phyloP scores from a whole-genome alignment of 2,888 invertebrate species.

The Hypomecis punctinalis region DNA sequence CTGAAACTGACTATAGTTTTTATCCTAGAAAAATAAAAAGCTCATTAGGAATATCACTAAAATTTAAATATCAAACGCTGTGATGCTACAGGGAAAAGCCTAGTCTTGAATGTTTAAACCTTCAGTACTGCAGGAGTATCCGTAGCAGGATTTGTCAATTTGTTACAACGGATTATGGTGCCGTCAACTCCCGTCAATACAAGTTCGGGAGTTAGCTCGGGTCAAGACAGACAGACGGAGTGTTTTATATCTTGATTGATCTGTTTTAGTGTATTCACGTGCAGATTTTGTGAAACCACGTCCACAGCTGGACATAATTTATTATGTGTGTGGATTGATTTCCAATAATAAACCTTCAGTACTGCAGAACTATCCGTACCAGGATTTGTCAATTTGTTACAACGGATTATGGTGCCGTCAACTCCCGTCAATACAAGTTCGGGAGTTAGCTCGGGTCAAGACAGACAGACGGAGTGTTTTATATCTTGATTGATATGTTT shows the following conservation, averaged over 20 bases:
- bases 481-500: slow-evolving; percentile 13
- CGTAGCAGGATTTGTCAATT: slow-evolving; percentile 52
- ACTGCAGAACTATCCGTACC: slow-evolving; percentile 28
- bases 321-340: too few relatives aligned
- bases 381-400: slow-evolving; percentile 54
- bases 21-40: too few relatives aligned
- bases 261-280: not conserved
- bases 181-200: slow-evolving; percentile 50
- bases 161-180: slow-evolving; percentile 48
- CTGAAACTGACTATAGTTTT: too few relatives aligned
- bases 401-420: slow-evolving; percentile 48
- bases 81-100: too few relatives aligned
- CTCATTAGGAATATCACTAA: too few relatives aligned
- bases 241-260: slow-evolving; percentile 22
- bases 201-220: slow-evolving; percentile 29
- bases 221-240: slow-evolving; percentile 28
- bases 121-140: slow-evolving; percentile 16
- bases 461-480: slow-evolving; percentile 32
- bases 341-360: not conserved
- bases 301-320: too few relatives aligned
- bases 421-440: slow-evolving; percentile 48
- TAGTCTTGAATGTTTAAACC: too few relatives aligned
- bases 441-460: slow-evolving; percentile 14
- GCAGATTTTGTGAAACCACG: too few relatives aligned
- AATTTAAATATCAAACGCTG: too few relatives aligned